These are phyloP conservation scores for Archips crataeganus DNA, from an alignment of 2,888 invertebrate species.

Conservation along the genomic window DNA sequence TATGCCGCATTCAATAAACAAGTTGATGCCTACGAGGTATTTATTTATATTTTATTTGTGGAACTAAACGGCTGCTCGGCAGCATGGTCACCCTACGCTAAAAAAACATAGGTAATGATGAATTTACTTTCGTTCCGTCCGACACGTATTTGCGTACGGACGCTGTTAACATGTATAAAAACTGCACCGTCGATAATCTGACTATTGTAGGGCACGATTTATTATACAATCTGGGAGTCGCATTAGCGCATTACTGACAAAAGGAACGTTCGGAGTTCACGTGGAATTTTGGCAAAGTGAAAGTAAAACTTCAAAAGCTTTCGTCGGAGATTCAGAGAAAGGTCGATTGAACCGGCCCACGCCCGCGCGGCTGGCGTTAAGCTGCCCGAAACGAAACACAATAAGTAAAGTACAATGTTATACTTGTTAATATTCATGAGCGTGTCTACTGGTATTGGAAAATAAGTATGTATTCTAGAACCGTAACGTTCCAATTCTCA, in stretches of 20 bases:
- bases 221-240: not conserved
- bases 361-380: not conserved
- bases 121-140: constrained; percentile 32
- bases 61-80: not conserved
- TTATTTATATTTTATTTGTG: not conserved
- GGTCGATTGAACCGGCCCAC: not conserved
- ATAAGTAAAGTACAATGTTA: not conserved
- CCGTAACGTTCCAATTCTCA: not conserved
- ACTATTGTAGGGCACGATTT: not conserved
- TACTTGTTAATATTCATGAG: constrained; percentile 7
- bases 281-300: constrained; percentile 10
- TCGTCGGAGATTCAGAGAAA: constrained; percentile 1
- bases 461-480: not conserved
- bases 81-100: constrained; percentile 33
- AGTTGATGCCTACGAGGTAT: not conserved
- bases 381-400: not conserved
- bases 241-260: not conserved
- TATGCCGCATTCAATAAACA: not conserved
- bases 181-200: constrained; percentile 3
- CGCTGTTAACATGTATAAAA: constrained; percentile 8
- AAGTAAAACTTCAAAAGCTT: constrained; percentile 19
- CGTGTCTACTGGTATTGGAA: not conserved
- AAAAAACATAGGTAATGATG: constrained; percentile 6
- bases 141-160: constrained; percentile 27
- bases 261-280: not conserved